Conservation (phyloP, 2,113 vertebrate genomes). For the Pionites leucogaster region DNA sequence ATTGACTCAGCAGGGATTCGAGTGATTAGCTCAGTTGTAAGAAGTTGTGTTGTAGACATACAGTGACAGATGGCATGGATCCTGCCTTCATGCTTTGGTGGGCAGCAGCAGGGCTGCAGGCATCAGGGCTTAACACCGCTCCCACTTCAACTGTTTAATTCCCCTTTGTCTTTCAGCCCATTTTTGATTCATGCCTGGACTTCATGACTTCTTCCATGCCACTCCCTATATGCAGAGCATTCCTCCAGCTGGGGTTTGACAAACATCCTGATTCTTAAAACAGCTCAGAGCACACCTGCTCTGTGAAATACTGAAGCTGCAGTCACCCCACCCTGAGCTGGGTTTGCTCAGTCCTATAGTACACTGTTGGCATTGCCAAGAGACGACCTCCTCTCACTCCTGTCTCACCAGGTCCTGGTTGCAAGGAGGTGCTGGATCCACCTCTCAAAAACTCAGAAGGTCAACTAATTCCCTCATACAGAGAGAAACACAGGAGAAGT, state of each 20-base stretch:
- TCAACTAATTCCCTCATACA: not conserved
- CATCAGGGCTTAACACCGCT: fast-evolving
- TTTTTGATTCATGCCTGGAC: not conserved
- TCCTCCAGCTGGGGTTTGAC: not conserved
- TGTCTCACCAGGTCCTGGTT: not conserved
- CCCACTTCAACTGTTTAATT: not conserved
- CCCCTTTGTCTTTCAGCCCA: not conserved
- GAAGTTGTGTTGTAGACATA: not conserved
- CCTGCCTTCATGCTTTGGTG: not conserved
- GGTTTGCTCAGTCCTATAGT: not conserved
- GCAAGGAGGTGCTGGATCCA: not conserved
- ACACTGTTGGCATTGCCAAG: not conserved
- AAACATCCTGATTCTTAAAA: not conserved
- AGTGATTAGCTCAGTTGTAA: not conserved
- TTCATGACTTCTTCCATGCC: not conserved
- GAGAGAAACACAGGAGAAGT: not conserved
- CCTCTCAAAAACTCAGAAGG: not conserved
- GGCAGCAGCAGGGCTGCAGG: not conserved
- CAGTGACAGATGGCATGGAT: not conserved
- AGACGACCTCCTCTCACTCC: not conserved
- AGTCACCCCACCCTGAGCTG: not conserved
- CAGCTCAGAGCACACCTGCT: not conserved
- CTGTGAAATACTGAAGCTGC: not conserved
- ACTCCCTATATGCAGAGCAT: not conserved
- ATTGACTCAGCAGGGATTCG: not conserved